Base-by-base conservation (phyloP, 2,113 vertebrate species). In the Serinus canaria region DNA sequence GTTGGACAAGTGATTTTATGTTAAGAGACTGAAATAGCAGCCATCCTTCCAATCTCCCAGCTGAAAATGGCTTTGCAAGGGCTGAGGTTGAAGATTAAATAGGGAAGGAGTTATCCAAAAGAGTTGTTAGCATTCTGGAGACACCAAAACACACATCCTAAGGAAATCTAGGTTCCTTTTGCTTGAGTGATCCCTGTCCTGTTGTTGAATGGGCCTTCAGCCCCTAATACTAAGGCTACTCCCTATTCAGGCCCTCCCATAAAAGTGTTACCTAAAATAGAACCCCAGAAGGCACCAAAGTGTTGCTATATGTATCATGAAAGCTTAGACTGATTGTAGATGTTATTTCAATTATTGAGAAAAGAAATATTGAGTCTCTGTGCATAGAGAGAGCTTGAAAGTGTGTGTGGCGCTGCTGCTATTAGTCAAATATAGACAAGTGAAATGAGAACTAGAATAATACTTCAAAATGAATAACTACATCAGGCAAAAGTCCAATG, bases 391-490 rank as follows among this genome's bases (percentile, higher is more conserved):
- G 75, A 66, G 39, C 90, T 90, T 70, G 64, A 70, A 95, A 91
- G 23, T 74, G 43, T 81, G 72, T 88, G 83, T 81, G 72, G 85
- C 11, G 4, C 56, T 68, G 72, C 73, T 94, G 67, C 72, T 78
- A 83, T 92, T 93, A 93, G 87, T 95, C 93, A 95, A 95, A 83
- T 94, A 95, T 31, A 96, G 88, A 96, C 90, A 86, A 94, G 59
- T 83, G 43, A 44, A 93, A 94, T 89, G 72, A 91, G 77, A 92
- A 76, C 37, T 77, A 47, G 94, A 95, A 83, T 96, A 97, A 95
- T 97, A 84, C 83, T 94, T 96, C 95, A 95, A 88, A 94, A 94
- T 95, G 58, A 97, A 72, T 96, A 95, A 95, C 85, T 94, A 46
- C 76, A 84, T 90, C 79, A 88, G 92, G 82, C 90, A 86, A 33